Conservation (phyloP, 2,888 invertebrate species). For the Aproaerema taeniolella region DNA sequence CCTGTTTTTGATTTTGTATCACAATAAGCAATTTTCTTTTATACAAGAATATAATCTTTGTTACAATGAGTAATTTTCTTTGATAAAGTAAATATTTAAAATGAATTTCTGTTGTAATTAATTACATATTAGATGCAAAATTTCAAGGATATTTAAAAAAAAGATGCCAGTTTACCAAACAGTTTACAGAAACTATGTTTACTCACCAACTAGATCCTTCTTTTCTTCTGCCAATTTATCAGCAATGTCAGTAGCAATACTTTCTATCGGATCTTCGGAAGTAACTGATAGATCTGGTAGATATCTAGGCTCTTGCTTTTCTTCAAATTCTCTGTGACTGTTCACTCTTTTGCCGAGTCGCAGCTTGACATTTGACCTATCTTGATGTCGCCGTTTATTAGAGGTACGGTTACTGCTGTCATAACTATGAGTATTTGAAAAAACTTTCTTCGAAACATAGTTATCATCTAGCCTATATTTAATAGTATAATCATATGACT, state of each 20-base stretch:
- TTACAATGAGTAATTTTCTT: no score
- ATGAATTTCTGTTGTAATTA: no score
- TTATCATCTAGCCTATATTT: slow-evolving; percentile 79
- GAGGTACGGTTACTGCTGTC: slow-evolving; percentile 36
- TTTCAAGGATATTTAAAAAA: no score
- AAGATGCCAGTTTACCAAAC: no score
- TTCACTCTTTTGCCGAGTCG: slow-evolving; percentile 72
- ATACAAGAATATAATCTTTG: no score
- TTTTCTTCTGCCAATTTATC: slow-evolving; percentile 86
- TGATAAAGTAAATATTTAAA: no score
- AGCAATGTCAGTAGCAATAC: slow-evolving; percentile 83
- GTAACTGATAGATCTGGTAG: slow-evolving; percentile 78
- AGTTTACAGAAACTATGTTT: no score
- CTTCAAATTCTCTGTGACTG: slow-evolving; percentile 56
- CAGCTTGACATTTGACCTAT: slow-evolving; percentile 77
- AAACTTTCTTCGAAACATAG: slow-evolving; percentile 55
- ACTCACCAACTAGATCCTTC: slow-evolving; percentile 83
- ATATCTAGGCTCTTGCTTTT: slow-evolving; percentile 72
- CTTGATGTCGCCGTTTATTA: slow-evolving; percentile 78
- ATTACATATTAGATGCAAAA: no score
- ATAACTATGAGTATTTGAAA: slow-evolving; percentile 39
- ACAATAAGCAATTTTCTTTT: no score
- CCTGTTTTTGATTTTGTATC: no score
- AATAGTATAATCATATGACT: slow-evolving; percentile 85
- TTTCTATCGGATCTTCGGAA: slow-evolving; percentile 70